Evolutionary conservation across 2,888 invertebrate genomes (phyloP).

Genomic region (Drosophila algonquin): DNA sequence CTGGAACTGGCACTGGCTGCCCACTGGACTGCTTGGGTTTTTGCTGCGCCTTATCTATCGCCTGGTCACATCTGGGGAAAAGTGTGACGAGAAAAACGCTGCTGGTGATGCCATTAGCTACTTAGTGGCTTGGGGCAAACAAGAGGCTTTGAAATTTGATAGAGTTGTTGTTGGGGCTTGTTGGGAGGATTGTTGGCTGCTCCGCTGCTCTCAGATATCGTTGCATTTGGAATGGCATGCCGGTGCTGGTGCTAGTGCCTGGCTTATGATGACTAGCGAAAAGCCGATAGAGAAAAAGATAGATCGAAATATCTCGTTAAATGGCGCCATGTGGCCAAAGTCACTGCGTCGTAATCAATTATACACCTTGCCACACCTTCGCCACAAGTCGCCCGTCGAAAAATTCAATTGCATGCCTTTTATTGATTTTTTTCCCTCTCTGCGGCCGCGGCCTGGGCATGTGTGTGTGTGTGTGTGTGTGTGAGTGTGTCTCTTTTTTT

Average conservation of each 20-base stretch:
- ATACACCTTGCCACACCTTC: conserved; percentile 56
- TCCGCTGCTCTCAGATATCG: conserved; percentile 22
- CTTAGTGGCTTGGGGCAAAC: conserved; percentile 51
- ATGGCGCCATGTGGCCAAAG: conserved; percentile 65
- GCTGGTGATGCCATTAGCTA: conserved; percentile 47
- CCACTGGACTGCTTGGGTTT: conserved; percentile 41
- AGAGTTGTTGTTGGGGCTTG: conserved; percentile 50
- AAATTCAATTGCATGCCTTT: conserved; percentile 55
- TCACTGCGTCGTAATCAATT: conserved; percentile 65
- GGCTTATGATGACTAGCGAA: conserved; percentile 18
- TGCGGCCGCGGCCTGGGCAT: conserved; percentile 29
- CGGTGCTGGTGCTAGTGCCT: neutral
- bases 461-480: conserved; percentile 7
- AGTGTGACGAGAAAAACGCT: conserved; percentile 13
- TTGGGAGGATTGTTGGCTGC: conserved; percentile 24
- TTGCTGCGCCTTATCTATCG: conserved; percentile 56
- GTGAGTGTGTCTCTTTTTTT: conserved; percentile 31
- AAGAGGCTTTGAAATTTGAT: conserved; percentile 74
- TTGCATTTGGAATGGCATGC: conserved; percentile 33
- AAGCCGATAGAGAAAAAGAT: neutral
- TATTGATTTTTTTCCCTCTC: conserved; percentile 50
- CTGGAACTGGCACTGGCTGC: conserved; percentile 5
- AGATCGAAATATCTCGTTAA: conserved; percentile 24
- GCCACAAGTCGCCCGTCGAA: conserved; percentile 61
- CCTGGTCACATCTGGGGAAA: conserved; percentile 46